Evolutionary conservation across 2,797 vertebrate species (phyloP).

Genomic region (Sarcophilus harrisii): DNA sequence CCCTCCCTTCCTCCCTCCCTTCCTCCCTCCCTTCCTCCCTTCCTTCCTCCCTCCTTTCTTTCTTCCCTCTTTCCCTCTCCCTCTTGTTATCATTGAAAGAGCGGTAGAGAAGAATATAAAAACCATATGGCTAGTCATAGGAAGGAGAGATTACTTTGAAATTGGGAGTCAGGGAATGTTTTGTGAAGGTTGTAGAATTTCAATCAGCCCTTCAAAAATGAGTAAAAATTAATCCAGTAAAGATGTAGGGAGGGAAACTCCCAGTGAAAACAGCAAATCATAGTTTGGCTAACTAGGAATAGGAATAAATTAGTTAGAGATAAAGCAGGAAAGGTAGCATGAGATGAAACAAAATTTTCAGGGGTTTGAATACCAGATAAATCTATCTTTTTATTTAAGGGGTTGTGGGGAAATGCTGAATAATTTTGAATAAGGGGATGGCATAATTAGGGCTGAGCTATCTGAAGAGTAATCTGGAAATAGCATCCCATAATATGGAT

Average conservation of each 20-base stretch:
- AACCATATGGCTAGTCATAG: neutral
- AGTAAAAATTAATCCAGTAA: neutral
- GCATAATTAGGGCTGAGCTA: neutral
- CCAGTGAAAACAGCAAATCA: neutral
- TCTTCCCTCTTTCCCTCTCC: too few relatives aligned
- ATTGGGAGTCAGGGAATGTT: neutral
- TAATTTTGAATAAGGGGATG: neutral
- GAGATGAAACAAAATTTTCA: neutral
- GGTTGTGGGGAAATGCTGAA: neutral
- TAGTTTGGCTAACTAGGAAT: neutral
- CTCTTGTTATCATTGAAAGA: neutral
- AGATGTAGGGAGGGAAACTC: neutral
- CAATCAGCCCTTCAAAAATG: neutral
- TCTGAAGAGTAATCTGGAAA: neutral
- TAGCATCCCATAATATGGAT: neutral
- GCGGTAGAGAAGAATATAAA: neutral
- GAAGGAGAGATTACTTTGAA: neutral
- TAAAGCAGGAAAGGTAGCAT: neutral
- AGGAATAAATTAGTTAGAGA: neutral
- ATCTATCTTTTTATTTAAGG: neutral
- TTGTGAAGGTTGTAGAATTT: neutral
- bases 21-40: too few relatives aligned
- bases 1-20: too few relatives aligned
- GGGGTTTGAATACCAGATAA: neutral
- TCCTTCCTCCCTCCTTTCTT: fast-evolving